Base-by-base conservation (phyloP, 2,797 vertebrate species). In the Parauchenoglanis ngamensis region DNA sequence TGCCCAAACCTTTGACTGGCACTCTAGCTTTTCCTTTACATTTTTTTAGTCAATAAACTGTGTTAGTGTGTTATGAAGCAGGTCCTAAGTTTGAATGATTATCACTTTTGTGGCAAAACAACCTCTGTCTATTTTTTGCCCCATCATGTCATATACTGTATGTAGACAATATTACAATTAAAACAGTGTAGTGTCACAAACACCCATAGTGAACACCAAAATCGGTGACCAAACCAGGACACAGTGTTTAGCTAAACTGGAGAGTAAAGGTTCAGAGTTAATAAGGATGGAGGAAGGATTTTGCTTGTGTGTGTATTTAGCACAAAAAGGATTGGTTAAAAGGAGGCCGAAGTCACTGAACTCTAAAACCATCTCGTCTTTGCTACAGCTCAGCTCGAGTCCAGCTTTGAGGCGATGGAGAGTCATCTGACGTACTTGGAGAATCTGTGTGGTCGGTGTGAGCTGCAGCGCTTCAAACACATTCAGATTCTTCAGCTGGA, bases 361-460 rank as follows among this genome's bases (percentile, higher is more conserved):
- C 7, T 10, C 2, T 17, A 35, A 83, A 23, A 28, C 87, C 8
- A 63, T 49, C 63, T 44, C 0, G 17, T 83, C 23, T 78, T 25
- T 89, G 57, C 44, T 89, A 2, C 88, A 99, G 98, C 95, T 89
- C 96, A 97, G 86, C 91, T 99, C 89, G 98, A 98, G 92, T 95
- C 95, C 1, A 95, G 96, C 91, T 99, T 99, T 94, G 97, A 98
- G 92, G 97, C 98, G 92, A 95, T 98, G 93, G 98, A 99, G 93
- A 95, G 95, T 91, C 94, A 95, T 31, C 94, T 99, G 17, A 88
- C 96, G 3, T 95, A 95, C 89, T 95, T 99, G 92, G 98, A 99
- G 90, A 96, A 97, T 7, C 93, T 98, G 1, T 99, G 97, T 90
- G 95, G 93, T 63, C 97, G 97, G 89, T 98, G 96, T 94, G 98